Conservation (phyloP, 2,797 vertebrate species). For the Sphenodon punctatus region DNA sequence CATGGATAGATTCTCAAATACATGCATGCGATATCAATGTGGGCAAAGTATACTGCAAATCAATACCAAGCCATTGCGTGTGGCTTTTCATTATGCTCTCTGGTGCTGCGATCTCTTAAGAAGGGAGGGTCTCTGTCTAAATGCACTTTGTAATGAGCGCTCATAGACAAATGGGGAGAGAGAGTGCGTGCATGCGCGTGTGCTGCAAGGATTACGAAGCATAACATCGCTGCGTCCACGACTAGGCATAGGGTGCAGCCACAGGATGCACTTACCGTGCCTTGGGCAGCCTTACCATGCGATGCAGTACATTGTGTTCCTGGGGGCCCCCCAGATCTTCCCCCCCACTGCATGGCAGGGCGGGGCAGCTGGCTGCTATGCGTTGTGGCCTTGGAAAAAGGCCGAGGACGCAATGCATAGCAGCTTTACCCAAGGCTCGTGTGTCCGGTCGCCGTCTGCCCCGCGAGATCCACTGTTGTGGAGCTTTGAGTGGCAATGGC, state of each 20-base stretch:
- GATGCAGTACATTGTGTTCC: too few species aligned
- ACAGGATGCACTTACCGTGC: too few species aligned
- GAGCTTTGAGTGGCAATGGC: too few species aligned
- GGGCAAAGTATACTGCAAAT: conserved; percentile 46
- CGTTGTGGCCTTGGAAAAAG: too few species aligned
- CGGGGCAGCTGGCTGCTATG: too few species aligned
- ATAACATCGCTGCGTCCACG: neutral
- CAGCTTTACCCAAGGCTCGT: too few species aligned
- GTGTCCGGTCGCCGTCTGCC: too few species aligned
- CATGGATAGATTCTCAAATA: neutral
- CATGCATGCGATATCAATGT: conserved; percentile 28
- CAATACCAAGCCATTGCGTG: conserved; percentile 12
- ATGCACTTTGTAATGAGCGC: neutral
- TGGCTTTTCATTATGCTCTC: neutral
- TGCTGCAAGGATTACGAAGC: neutral
- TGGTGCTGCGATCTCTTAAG: neutral
- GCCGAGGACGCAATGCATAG: too few species aligned
- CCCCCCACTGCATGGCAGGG: too few species aligned
- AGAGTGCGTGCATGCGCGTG: rapidly evolving
- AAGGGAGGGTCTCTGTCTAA: neutral
- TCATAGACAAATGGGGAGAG: rapidly evolving
- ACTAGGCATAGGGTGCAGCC: neutral
- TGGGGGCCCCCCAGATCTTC: too few species aligned
- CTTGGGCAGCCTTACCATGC: too few species aligned
- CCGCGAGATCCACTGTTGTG: too few species aligned